Base-by-base conservation (phyloP, 2,797 vertebrate species). In the Florisuga fusca region DNA sequence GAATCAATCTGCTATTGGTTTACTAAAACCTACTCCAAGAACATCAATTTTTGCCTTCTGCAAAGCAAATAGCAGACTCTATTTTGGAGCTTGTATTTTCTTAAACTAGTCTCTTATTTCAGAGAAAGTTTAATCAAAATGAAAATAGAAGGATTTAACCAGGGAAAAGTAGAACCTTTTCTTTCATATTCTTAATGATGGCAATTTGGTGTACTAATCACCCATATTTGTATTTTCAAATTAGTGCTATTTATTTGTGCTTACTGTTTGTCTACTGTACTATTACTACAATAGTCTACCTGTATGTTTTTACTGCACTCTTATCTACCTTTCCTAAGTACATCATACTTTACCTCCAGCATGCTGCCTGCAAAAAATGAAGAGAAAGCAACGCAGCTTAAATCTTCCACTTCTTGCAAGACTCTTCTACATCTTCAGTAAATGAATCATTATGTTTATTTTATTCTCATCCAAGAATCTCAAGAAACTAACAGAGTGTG, bases 381-480 rank as follows among this genome's bases (percentile, higher is more conserved):
- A 90, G 27, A 83, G 29, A 90, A 94, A 82, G 51, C 7, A 22
- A 67, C 84, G 67, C 50, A 63, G 19, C 6, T 89, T 76, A 80
- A 84, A 82, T 71, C 19, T 84, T 86, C 78, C 57, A 43, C 10
- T 89, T 81, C 58, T 33, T 82, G 69, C 33, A 78, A 51, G 55
- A 53, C 3, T 51, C 71, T 81, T 50, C 64, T 84, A 41, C 68
- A 90, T 57, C 78, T 89, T 89, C 53, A 64, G 57, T 74, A 85
- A 92, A 77, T 67, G 59, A 84, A 95, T 95, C 45, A 80, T 66
- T 36, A 90, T 90, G 84, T 54, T 93, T 93, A 87, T 82, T 87
- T 95, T 90, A 91, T 76, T 82, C 92, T 93, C 72, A 92, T 77
- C 33, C 75, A 84, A 73, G 48, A 92, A 87, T 53, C 81, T 90